Conservation (phyloP, 2,797 vertebrate species). For the Pseudomugil gertrudae region DNA sequence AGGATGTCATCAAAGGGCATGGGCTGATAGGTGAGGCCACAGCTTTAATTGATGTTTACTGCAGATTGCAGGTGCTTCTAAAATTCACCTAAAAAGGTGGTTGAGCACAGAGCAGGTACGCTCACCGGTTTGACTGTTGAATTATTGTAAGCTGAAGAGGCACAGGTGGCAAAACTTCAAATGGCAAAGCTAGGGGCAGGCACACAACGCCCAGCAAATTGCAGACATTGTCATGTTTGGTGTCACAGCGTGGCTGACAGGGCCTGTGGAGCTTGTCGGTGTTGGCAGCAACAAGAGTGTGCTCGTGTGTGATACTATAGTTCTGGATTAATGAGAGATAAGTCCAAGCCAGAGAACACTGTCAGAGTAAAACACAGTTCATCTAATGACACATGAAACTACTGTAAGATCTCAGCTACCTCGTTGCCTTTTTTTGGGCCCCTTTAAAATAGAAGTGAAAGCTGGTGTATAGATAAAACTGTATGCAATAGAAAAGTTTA, state of each 20-base stretch:
- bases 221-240: slow-evolving; percentile 77
- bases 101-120: slow-evolving; percentile 50
- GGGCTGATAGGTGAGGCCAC: slow-evolving; percentile 64
- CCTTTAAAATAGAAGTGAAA: neutral
- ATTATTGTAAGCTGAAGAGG: slow-evolving; percentile 60
- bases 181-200: slow-evolving; percentile 69
- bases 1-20: slow-evolving; percentile 62
- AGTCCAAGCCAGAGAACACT: slow-evolving; percentile 58
- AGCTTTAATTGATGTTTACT: slow-evolving; percentile 75
- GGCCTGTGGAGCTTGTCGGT: slow-evolving; percentile 56
- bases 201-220: slow-evolving; percentile 76
- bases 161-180: slow-evolving; percentile 78
- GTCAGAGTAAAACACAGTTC: slow-evolving; percentile 36
- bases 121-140: slow-evolving; percentile 63
- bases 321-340: slow-evolving; percentile 73
- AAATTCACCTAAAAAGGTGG: slow-evolving; percentile 73
- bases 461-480: slow-evolving; percentile 1
- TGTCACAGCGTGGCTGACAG: slow-evolving; percentile 76
- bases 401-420: slow-evolving; percentile 10
- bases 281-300: slow-evolving; percentile 63
- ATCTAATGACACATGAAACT: slow-evolving; percentile 40
- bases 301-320: slow-evolving; percentile 62
- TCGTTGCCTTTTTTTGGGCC: neutral
- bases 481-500: neutral
- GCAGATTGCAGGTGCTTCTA: slow-evolving; percentile 66